Evolutionary conservation across 2,797 vertebrate species (phyloP).

Genomic region (Gallirallus australis): DNA sequence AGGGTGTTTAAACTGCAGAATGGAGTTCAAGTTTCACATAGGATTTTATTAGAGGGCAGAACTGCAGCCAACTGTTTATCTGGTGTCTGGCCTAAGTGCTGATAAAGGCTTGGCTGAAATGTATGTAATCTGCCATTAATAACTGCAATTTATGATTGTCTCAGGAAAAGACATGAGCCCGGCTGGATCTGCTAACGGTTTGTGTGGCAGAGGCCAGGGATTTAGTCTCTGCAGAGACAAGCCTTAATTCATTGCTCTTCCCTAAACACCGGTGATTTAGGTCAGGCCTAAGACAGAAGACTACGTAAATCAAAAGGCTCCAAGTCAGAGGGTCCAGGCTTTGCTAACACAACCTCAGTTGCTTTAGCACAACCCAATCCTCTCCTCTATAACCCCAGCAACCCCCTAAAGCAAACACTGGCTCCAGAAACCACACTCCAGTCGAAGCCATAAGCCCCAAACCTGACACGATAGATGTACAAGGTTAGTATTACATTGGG

Average conservation of each 20-base stretch:
- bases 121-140: conserved; percentile 43
- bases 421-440: neutral
- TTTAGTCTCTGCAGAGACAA: neutral
- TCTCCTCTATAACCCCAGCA: neutral
- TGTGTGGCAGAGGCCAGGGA: neutral
- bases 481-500: neutral
- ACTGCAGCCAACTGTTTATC: conserved; percentile 36
- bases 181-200: neutral
- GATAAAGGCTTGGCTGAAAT: conserved; percentile 62
- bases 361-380: neutral
- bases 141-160: conserved; percentile 30
- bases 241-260: neutral
- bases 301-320: neutral
- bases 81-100: conserved; percentile 43
- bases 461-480: neutral
- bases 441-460: neutral
- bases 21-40: neutral
- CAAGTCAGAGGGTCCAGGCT: neutral
- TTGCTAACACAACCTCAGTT: neutral
- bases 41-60: conserved; percentile 28
- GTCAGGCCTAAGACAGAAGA: neutral
- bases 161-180: conserved; percentile 1
- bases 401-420: neutral
- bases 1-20: neutral
- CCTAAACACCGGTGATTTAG: neutral